phyloP scores from a whole-genome alignment of 2,888 invertebrate genomes.

The Imbricaverruca yamaguchii region DNA sequence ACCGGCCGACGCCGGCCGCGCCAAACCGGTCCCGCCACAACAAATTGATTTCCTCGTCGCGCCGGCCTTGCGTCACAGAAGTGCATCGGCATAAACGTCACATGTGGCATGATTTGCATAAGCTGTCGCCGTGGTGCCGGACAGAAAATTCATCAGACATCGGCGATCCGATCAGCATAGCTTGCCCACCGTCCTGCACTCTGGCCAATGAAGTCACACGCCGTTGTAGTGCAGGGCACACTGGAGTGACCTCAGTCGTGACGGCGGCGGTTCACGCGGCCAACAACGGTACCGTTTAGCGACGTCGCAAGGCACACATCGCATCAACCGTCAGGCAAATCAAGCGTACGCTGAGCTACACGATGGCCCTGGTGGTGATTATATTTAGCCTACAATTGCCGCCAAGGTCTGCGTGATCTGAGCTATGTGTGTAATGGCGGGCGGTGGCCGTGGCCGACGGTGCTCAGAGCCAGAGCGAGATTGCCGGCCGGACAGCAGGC shows the following conservation, averaged over 20 bases:
- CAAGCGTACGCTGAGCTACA: not conserved
- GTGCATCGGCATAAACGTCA: slow-evolving; percentile 8
- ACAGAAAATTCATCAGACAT: not conserved
- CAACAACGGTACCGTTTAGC: not conserved
- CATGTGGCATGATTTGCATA: not conserved
- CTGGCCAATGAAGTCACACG: not conserved
- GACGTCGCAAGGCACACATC: not conserved
- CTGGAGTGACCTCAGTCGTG: not conserved
- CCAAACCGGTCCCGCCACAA: not conserved
- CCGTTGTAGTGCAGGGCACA: not conserved
- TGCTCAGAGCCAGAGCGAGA: too few species aligned
- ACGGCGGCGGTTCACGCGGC: not conserved
- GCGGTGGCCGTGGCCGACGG: not conserved
- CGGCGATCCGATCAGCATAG: too few species aligned
- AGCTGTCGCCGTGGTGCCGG: not conserved
- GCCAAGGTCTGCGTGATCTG: too few species aligned
- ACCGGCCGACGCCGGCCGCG: not conserved
- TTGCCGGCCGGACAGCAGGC: too few species aligned
- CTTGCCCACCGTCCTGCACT: not conserved
- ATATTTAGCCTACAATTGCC: not conserved
- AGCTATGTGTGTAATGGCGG: not conserved
- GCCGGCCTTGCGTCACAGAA: not conserved
- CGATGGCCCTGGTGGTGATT: not conserved
- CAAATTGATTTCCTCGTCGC: not conserved
- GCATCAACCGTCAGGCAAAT: not conserved